Base-by-base conservation (phyloP, 2,888 invertebrate genomes). In the Eristalis intricaria region DNA sequence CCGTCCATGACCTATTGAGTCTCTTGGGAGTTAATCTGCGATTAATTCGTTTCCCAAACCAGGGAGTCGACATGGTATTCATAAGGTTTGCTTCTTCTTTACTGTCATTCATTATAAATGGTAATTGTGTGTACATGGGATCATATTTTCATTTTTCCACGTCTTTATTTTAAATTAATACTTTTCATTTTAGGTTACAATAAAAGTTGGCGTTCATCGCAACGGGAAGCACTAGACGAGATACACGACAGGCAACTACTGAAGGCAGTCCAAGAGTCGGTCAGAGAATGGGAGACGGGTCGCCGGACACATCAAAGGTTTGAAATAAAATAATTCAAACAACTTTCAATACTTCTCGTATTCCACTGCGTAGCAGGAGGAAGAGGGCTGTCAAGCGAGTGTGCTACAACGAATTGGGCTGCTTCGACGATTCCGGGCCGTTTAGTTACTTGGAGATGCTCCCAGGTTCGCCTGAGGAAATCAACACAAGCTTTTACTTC, bases 391-490 rank as follows among this genome's bases (percentile, higher is more conserved):
- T 96, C 84, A 96, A 96, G 88, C 95, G 95, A 85, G 96, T 97
- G 1, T 99, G 98, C 92, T 98, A 98, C 91, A 96, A 95, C 23
- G 97, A 97, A 87, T 94, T 98, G 73, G 98, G 98, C 10, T 99
- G 99, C 91, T 98, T 98, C 93, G 96, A 97, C 91, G 97, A 98
- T 90, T 96, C 97, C 4, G 98, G 98, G 0, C 97, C 98, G 0
- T 98, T 97, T 92, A 96, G 97, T 74, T 98, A 98, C 91, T 93
- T 98, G 92, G 98, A 98, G 93, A 97, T 97, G 94, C 93, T 98
- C 81, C 98, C 98, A 3, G 96, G 96, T 71, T 94, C 96, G 23
- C 98, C 98, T 0, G 96, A 97, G 91, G 97, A 97, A 91, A 97
- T 98, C 88, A 96, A 96, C 89, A 98, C 98, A 0, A 96, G 96